phyloP scores from a whole-genome alignment of 2,888 invertebrate species.

The Oxyteleia sp. region DNA sequence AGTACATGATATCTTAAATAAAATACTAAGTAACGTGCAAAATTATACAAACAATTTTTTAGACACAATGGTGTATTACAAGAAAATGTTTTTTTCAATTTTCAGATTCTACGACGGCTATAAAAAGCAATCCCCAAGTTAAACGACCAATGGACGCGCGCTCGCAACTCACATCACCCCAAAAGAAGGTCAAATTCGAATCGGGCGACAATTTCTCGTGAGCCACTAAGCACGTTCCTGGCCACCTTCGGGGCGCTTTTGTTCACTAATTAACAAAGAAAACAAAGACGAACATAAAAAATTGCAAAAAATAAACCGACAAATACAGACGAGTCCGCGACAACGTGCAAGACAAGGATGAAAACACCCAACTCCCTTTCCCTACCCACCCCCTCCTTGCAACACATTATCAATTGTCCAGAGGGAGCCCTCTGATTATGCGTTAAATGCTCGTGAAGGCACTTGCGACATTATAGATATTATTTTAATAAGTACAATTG shows the following conservation, averaged over 20 bases:
- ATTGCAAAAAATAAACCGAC: slow-evolving; percentile 16
- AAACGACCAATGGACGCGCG: slow-evolving; percentile 84
- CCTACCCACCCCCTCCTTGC: slow-evolving; percentile 3
- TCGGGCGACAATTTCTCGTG: slow-evolving; percentile 86
- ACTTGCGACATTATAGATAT: no score
- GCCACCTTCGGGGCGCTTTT: slow-evolving; percentile 48
- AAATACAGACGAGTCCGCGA: slow-evolving; percentile 4
- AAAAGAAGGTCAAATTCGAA: slow-evolving; percentile 86
- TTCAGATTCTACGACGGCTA: slow-evolving; percentile 85
- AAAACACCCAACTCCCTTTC: slow-evolving; percentile 6
- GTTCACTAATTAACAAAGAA: slow-evolving; percentile 52
- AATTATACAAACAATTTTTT: no score
- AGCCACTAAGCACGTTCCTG: slow-evolving; percentile 76
- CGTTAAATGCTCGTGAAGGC: slow-evolving; percentile 14
- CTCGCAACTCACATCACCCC: slow-evolving; percentile 83
- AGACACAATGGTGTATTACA: no score
- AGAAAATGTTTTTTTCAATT: no score
- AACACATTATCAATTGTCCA: slow-evolving; percentile 6
- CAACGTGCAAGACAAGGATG: slow-evolving; percentile 5
- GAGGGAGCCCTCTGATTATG: slow-evolving; percentile 32
- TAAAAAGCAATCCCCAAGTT: slow-evolving; percentile 85
- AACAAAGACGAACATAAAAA: slow-evolving; percentile 34
- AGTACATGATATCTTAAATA: no score
- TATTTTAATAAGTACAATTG: no score
- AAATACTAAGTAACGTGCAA: no score